phyloP scores from a whole-genome alignment of 2,888 invertebrate genomes.

The Ophioninae sp. region DNA sequence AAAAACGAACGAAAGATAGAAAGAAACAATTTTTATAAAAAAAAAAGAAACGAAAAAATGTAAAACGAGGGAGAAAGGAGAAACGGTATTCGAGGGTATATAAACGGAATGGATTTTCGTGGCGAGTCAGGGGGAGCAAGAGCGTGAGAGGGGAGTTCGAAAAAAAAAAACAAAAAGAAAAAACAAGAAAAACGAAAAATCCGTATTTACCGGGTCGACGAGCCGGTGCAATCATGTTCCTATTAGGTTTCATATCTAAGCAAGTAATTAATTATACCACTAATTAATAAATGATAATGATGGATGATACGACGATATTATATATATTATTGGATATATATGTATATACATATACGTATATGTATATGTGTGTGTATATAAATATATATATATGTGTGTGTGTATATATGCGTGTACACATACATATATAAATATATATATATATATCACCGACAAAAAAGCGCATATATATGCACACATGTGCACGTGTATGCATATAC shows the following conservation, averaged over 20 bases:
- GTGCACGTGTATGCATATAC: constrained; percentile 64
- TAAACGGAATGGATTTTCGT: not conserved
- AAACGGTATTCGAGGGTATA: not conserved
- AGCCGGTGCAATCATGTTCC: constrained; percentile 81
- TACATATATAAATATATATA: constrained; percentile 72
- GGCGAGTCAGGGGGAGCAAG: not conserved
- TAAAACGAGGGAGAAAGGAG: not conserved
- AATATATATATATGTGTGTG: constrained; percentile 65
- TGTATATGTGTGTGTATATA: constrained; percentile 74
- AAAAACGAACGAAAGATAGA: too few relatives aligned
- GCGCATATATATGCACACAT: constrained; percentile 78
- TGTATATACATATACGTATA: constrained; percentile 68
- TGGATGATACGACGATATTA: constrained; percentile 80
- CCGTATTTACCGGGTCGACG: constrained; percentile 71
- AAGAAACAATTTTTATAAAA: not conserved
- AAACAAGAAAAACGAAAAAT: constrained; percentile 48
- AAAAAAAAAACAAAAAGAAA: not conserved
- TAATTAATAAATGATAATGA: constrained; percentile 80
- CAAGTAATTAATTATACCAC: constrained; percentile 81
- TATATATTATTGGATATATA: constrained; percentile 79
- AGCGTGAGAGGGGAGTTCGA: not conserved
- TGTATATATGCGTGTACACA: constrained; percentile 66
- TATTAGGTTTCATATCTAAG: constrained; percentile 82
- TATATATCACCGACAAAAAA: constrained; percentile 40
- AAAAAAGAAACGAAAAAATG: not conserved